phyloP scores from a whole-genome alignment of 2,888 invertebrate species.

The Acrobasis repandana region DNA sequence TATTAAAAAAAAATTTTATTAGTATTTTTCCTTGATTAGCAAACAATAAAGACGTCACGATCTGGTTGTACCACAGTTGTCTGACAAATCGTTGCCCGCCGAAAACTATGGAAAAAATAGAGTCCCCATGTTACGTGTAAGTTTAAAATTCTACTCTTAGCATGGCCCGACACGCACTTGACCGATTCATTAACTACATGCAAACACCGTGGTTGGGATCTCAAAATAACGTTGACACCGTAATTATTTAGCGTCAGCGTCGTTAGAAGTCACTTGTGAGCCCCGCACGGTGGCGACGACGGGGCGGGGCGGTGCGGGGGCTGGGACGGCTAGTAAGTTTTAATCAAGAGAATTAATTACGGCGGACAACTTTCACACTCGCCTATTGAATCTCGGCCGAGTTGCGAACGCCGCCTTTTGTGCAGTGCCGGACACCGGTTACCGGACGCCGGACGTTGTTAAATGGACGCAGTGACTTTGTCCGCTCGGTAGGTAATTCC shows the following conservation, averaged over 20 bases:
- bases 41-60: too few relatives aligned
- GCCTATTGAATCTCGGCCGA: conserved; percentile 35
- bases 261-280: not conserved
- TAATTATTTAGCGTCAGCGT: not conserved
- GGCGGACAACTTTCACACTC: conserved; percentile 33
- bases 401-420: conserved; percentile 21
- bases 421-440: not conserved
- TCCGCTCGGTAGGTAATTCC: not conserved
- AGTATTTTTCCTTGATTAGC: too few relatives aligned
- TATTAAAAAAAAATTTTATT: too few relatives aligned
- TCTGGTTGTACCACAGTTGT: too few relatives aligned
- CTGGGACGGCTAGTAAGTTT: conserved; percentile 30
- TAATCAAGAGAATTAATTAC: conserved; percentile 35
- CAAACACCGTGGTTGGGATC: not conserved
- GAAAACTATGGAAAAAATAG: too few relatives aligned
- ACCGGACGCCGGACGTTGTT: not conserved
- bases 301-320: not conserved
- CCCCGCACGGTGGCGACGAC: not conserved
- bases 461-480: not conserved
- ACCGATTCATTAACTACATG: too few relatives aligned
- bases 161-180: too few relatives aligned
- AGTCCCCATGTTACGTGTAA: too few relatives aligned
- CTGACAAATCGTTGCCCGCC: too few relatives aligned
- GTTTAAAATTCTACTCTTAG: too few relatives aligned
- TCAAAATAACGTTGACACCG: not conserved